Evolutionary conservation across 2,888 invertebrate genomes (phyloP).

Genomic region (Scelioninae gen. 1): DNA sequence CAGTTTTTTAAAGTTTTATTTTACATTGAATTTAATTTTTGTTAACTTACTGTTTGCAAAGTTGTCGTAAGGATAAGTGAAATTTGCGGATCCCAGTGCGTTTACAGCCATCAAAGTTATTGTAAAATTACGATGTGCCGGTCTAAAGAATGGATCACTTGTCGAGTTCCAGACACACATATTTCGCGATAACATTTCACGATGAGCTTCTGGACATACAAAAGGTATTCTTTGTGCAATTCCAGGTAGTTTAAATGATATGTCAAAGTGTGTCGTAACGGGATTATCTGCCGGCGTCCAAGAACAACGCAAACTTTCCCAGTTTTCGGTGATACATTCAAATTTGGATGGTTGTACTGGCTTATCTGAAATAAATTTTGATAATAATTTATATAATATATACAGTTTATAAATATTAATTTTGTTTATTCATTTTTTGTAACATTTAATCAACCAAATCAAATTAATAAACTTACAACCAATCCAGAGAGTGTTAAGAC

Average conservation of each 20-base stretch:
- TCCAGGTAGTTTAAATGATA: slow-evolving; percentile 84
- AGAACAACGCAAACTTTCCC: slow-evolving; percentile 90
- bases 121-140: slow-evolving; percentile 85
- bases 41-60: slow-evolving; percentile 84
- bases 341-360: slow-evolving; percentile 89
- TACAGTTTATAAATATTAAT: no score
- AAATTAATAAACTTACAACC: no score
- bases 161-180: slow-evolving; percentile 85
- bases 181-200: slow-evolving; percentile 81
- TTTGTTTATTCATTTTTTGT: no score
- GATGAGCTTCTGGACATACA: slow-evolving; percentile 77
- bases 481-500: no score
- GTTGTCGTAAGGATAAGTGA: slow-evolving; percentile 87
- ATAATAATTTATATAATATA: no score
- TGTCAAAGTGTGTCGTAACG: slow-evolving; percentile 86
- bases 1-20: no score
- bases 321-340: slow-evolving; percentile 89
- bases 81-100: slow-evolving; percentile 86
- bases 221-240: slow-evolving; percentile 80
- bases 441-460: no score
- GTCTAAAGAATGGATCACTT: slow-evolving; percentile 86
- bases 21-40: no score
- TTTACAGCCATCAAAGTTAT: slow-evolving; percentile 88
- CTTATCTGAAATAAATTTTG: slow-evolving; percentile 84
- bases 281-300: slow-evolving; percentile 88